Base-by-base conservation (phyloP, 2,797 vertebrate species). In the Diplodus sargus region DNA sequence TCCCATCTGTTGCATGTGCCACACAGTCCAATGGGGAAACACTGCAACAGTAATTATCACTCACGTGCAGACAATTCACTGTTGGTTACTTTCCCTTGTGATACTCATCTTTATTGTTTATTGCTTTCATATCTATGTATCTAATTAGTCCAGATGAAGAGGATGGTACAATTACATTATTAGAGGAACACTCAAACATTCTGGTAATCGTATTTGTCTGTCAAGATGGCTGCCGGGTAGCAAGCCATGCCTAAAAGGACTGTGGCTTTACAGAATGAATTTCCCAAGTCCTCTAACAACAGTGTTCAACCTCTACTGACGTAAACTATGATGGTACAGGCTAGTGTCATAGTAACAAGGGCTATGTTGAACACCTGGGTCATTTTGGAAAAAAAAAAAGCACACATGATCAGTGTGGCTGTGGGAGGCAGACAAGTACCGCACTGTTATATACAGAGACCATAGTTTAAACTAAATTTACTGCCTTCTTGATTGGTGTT, bases 21-120 rank as follows among this genome's bases (percentile, higher is more conserved):
- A 67, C 70, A 34, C 39, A 59, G 47, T 53, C 67, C 62, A 63
- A 22, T n/a, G 39, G 79, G 57, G 20, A 75, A 78, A 78, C n/a
- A 61, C n/a, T 58, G 62, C 43, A 74, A n/a, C 42, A 58, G 49
- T 72, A 58, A 81, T 74, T 70, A 76, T 68, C 58, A 63, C 43
- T 65, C 65, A 57, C 47, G 56, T 61, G 39, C 16, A 51, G 30
- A 74, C 60, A 45, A 61, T 42, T 42, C 65, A 57, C 64, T 45
- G 70, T 45, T 76, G 73, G 58, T 58, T 60, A 45, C 45, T 34
- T 39, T 74, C 49, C 74, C 34, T 23, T 52, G 28, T 68, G 53
- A 56, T 63, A 16, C 14, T 51, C 45, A n/a, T 62, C 20, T 6
- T 71, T 45, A 58, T 23, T 49, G 53, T 76, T 83, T 54, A 78